Conservation (phyloP, 1,140 invertebrate species). For the Euura saliciscinereae region DNA sequence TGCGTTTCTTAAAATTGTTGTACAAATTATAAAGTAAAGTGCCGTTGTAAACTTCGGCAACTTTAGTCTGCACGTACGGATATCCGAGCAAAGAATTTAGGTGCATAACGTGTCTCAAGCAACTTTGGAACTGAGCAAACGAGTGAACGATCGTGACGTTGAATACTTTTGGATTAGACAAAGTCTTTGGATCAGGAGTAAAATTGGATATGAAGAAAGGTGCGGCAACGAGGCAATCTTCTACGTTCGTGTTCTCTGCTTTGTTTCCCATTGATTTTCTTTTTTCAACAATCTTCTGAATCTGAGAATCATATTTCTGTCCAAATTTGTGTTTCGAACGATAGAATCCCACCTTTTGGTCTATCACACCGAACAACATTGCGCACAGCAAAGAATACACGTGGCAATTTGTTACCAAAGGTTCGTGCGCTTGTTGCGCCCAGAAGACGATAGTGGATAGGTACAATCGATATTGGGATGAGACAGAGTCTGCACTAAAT, state of each 20-base stretch:
- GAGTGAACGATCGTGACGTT: constrained; percentile 66
- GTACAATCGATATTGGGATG: constrained; percentile 67
- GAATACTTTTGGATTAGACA: constrained; percentile 66
- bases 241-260: constrained; percentile 35
- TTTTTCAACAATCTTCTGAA: constrained; percentile 13
- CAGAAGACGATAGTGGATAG: constrained; percentile 72
- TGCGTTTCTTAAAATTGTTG: constrained; percentile 61
- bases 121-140: constrained; percentile 77
- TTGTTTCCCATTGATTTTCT: constrained; percentile 10
- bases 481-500: constrained; percentile 58
- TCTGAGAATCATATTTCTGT: constrained; percentile 29
- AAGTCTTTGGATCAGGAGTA: constrained; percentile 65
- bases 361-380: constrained; percentile 67
- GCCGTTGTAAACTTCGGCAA: constrained; percentile 71
- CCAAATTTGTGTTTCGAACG: constrained; percentile 35
- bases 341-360: constrained; percentile 58
- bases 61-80: constrained; percentile 61
- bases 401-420: constrained; percentile 56
- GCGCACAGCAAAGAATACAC: constrained; percentile 67
- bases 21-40: constrained; percentile 77
- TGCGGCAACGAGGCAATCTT: constrained; percentile 67
- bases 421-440: constrained; percentile 60
- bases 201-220: constrained; percentile 69
- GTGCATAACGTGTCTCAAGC: constrained; percentile 65
- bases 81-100: constrained; percentile 70